Percentiles rank a stretch among this genome's conserved stretches.
phyloP scores from a whole-genome alignment of 2,888 invertebrate genomes.

The Agrotis puta region DNA sequence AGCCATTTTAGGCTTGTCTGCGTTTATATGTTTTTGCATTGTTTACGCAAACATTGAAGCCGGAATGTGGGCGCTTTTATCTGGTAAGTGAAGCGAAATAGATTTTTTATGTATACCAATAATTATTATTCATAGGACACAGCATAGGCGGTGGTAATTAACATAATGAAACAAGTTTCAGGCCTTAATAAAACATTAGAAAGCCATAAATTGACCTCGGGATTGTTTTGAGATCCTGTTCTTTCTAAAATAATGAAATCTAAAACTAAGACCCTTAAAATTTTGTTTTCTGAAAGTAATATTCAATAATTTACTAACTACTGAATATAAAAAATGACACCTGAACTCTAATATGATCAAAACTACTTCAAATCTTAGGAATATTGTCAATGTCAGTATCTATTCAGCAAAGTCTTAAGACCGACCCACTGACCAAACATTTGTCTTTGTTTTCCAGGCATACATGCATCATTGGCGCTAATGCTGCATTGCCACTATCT shows the following conservation, averaged over 20 bases:
- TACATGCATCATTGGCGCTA: slow-evolving; percentile 80
- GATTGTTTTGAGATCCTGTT: background rate
- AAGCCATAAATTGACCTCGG: slow-evolving; percentile 13
- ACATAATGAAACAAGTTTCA: background rate
- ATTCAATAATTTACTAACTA: too few relatives aligned
- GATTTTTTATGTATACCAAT: background rate
- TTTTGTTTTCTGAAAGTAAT: too few relatives aligned
- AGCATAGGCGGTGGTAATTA: background rate
- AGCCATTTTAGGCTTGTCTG: slow-evolving; percentile 81
- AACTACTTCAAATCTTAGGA: too few relatives aligned
- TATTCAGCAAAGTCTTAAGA: too few relatives aligned
- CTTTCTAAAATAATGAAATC: slow-evolving; percentile 3
- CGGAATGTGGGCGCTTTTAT: slow-evolving; percentile 87
- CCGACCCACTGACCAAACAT: too few relatives aligned
- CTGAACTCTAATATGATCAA: too few relatives aligned
- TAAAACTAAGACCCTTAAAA: too few relatives aligned
- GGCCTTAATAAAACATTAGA: background rate
- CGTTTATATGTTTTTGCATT: slow-evolving; percentile 88
- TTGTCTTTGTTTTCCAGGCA: slow-evolving; percentile 71
- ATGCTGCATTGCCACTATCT: slow-evolving; percentile 86
- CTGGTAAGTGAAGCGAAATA: slow-evolving; percentile 78
- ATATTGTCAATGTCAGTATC: too few relatives aligned
- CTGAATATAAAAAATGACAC: too few relatives aligned
- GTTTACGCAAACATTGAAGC: slow-evolving; percentile 88
- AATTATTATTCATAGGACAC: background rate